Evolutionary conservation across 1,140 invertebrate species (phyloP).

Genomic region (Idris sp.): DNA sequence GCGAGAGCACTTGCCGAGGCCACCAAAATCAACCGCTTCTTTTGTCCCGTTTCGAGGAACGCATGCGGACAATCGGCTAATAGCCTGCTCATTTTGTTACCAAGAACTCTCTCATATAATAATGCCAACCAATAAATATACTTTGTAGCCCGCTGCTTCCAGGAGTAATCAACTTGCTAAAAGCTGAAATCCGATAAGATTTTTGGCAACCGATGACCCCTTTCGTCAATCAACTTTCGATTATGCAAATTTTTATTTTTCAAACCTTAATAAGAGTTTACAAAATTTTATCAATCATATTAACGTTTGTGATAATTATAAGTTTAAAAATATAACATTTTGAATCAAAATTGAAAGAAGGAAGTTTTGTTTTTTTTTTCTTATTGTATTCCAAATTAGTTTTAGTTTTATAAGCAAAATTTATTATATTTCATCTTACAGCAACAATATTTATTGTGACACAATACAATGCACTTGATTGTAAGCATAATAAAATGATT

Average conservation of each 20-base stretch:
- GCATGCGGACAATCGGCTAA: conserved; percentile 30
- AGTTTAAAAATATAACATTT: too few species aligned
- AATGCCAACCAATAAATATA: not conserved
- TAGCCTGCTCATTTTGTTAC: conserved; percentile 24
- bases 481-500: conserved; percentile 12
- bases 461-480: conserved; percentile 25
- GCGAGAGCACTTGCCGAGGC: conserved; percentile 28
- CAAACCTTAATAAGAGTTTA: too few species aligned
- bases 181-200: conserved; percentile 18
- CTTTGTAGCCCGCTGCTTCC: not conserved
- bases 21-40: conserved; percentile 38
- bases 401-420: too few species aligned
- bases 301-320: too few species aligned
- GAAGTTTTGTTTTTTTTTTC: too few species aligned
- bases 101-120: conserved; percentile 5
- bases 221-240: conserved; percentile 18
- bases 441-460: conserved; percentile 21
- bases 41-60: conserved; percentile 39
- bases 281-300: too few species aligned
- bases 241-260: conserved; percentile 43
- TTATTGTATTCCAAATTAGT: too few species aligned
- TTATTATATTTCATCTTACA: too few species aligned
- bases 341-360: too few species aligned
- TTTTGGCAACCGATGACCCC: conserved; percentile 23
- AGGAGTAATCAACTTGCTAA: conserved; percentile 7